phyloP scores from a whole-genome alignment of 2,797 vertebrate species.

The Acanthornis magna region DNA sequence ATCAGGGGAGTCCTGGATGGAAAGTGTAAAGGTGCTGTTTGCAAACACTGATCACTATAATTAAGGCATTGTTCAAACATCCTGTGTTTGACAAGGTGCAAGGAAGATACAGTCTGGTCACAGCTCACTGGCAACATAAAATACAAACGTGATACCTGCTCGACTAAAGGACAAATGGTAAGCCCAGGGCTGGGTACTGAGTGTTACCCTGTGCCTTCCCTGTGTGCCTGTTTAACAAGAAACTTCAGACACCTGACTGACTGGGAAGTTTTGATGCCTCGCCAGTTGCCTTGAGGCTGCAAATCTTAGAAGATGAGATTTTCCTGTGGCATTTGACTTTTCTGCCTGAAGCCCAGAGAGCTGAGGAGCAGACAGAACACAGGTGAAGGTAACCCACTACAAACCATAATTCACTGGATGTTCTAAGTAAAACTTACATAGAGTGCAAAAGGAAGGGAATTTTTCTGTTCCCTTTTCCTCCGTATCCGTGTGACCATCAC shows the following conservation, averaged over 20 bases:
- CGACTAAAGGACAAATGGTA: not conserved
- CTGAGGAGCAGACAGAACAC: not conserved
- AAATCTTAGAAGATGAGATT: not conserved
- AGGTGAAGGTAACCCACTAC: not conserved
- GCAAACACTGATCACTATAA: not conserved
- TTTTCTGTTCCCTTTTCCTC: not conserved
- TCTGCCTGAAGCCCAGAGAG: conserved; percentile 2
- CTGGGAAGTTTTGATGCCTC: not conserved
- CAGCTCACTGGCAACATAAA: not conserved
- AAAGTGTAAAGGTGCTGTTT: not conserved
- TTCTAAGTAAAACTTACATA: not conserved
- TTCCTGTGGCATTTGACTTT: conserved; percentile 5
- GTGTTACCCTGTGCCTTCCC: not conserved
- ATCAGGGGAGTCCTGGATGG: not conserved
- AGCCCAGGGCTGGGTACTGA: not conserved
- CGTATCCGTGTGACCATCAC: fast-evolving
- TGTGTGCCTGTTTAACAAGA: not conserved
- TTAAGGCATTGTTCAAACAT: not conserved
- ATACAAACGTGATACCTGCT: not conserved
- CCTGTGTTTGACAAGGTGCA: not conserved
- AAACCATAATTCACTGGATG: not conserved
- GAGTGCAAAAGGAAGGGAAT: not conserved
- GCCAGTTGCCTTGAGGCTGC: not conserved
- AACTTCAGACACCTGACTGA: not conserved
- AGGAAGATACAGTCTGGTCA: not conserved